Evolutionary conservation across 2,113 vertebrate genomes (phyloP).

Genomic region (Paradisaea rubra): DNA sequence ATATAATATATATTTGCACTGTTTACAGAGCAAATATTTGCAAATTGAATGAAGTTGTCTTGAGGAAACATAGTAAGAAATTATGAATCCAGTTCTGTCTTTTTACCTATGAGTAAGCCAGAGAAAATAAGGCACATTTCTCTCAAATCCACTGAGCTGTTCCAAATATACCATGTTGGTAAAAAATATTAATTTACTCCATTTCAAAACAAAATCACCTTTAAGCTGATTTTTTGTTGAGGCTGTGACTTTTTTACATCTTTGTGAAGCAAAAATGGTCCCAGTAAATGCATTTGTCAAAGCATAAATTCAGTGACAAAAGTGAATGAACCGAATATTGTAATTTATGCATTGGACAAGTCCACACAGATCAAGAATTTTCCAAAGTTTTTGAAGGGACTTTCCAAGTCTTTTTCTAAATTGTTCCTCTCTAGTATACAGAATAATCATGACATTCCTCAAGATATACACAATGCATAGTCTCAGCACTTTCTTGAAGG

Average conservation of each 20-base stretch:
- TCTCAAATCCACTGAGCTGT: not conserved
- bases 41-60: not conserved
- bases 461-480: not conserved
- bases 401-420: not conserved
- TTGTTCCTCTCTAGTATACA: not conserved
- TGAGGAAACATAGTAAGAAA: not conserved
- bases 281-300: not conserved
- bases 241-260: not conserved
- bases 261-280: not conserved
- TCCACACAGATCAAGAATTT: not conserved
- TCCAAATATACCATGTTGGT: not conserved
- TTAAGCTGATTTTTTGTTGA: not conserved
- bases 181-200: not conserved
- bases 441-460: not conserved
- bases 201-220: not conserved
- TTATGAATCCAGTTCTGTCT: not conserved
- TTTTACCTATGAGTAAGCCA: not conserved
- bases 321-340: not conserved
- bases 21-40: not conserved
- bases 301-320: not conserved
- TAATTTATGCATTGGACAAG: not conserved
- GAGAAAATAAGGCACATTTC: not conserved
- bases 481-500: not conserved
- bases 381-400: not conserved
- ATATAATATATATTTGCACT: not conserved